Base-by-base conservation (phyloP, 2,113 vertebrate species). In the Crotalus tigris region DNA sequence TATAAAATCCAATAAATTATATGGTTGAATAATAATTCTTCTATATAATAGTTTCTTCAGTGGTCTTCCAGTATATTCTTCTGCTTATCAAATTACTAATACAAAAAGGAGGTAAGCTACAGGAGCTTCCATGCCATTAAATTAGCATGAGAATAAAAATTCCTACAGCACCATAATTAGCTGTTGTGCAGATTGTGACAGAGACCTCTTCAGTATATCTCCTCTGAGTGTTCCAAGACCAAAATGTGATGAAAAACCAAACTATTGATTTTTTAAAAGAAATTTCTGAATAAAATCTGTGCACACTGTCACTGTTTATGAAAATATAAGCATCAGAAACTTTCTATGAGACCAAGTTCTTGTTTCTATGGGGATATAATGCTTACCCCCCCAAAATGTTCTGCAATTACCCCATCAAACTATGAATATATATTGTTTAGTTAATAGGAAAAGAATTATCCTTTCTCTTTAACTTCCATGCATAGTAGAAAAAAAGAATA, bases 401-500 rank as follows among this genome's bases (percentile, higher is more conserved):
- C 91, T 69, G 85, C 90, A 19, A 90, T 95, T 96, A 95, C 54
- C 94, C 69, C 95, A 92, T 95, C 92, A 95, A 95, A 95, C 75
- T 54, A n/a, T 64, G 91, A 92, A 58, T 21, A 88, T 64, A 93
- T 89, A 94, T 49, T 89, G 91, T 94, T 95, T 58, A 86, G 85
- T 96, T 96, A 95, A 96, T 94, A 95, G 92, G 87, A 95, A 94
- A 96, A 95, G 94, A 94, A 94, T 91, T 88, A 11, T 69, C 87
- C 75, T 95, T 94, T 90, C 81, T 93, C 85, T 88, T 93, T 64
- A 95, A 58, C 94, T 96, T 51, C n/a, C 87, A 96, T 93, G 57
- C 29, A 94, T 92, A 91, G 61, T 54, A 75, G 21, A 94, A 94
- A 96, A 51, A 88, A 95, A 39, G 39, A 95, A 75, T 92, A 61